Base-by-base conservation (phyloP, 2,797 vertebrate genomes). In the Spinus olivaceus region DNA sequence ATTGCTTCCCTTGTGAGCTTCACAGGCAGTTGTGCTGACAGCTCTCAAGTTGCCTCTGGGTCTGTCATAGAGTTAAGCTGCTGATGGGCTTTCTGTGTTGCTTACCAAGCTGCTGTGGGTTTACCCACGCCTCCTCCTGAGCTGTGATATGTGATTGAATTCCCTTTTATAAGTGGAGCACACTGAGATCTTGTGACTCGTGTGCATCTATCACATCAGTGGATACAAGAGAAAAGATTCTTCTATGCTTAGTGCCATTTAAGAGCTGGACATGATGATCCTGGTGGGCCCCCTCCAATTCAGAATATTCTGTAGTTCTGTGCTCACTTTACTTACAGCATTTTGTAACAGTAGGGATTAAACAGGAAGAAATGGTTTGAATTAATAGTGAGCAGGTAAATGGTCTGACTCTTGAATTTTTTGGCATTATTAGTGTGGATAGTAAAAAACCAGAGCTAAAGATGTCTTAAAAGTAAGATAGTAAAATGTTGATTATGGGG, bases 1-100 rank as follows among this genome's bases (percentile, higher is more conserved):
- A 18, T 93, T 88, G 71, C 71, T 96, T 96, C 82, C 87, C 78
- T 95, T 70, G 73, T 90, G 90, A 94, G 84, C 88, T 94, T 90
- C 88, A 69, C 77, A 84, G 80, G 35, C 65, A 78, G 70, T 93
- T 92, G 50, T 91, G 74, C 79, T 65, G 59, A 95, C 90, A 91
- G 88, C 94, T 95, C 92, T 91, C 10, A 37, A 95, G 86, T 91
- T 93, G 92, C 80, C 92, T 96, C 93, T 92, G 92, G 92, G 94
- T 97, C 91, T 95, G 90, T 94, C 84, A 89, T 51, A 77, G 11
- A 93, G 81, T 74, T 87, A 94, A 94, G 86, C 84, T 95, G 83
- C 94, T 77, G 89, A 78, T 90, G 81, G 90, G 66, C 73, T 89
- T 77, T 93, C 88, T 71, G 50, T 81, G 47, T 74, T 96, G 94